Base-by-base conservation (phyloP, 2,888 invertebrate species). In the Chloroclystis v-ata region DNA sequence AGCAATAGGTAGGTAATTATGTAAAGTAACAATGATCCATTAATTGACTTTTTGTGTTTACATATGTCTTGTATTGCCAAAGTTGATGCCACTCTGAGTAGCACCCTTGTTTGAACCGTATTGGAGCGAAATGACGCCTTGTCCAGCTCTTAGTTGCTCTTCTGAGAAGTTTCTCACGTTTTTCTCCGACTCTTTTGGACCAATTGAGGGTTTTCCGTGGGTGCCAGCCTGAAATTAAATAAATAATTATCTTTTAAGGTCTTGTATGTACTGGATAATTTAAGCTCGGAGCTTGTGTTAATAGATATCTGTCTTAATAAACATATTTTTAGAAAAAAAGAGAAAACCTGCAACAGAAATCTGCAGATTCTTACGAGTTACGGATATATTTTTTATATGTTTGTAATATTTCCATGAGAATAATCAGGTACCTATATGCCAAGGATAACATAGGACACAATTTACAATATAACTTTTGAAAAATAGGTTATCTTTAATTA, bases 71-170 rank as follows among this genome's bases (percentile, higher is more conserved):
- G 97, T 97, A 89, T 97, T 97, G 63, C 98, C 98, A 69, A 98
- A 97, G 82, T 95, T 98, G 78, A 98, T 96, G 47, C 98, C 99
- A 59, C 96, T 95, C 82, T 98, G 98, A 74, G 90, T 97, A 65
- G 98, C 98, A 20, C 98, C 98, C 85, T 98, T 98, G 90, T 99
- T 99, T 69, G 96, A 96, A 49, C 99, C 99, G 82, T 97, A 97
- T 78, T 99, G 98, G 47, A 98, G 91, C 43, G 96, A 95, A 77
- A 98, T 98, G 51, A 98, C 95, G 38, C 94, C 94, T 70, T 97
- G 95, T 0, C 97, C 96, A 9, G 97, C 97, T 57, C 95, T 92
- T 60, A 98, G 88, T 79, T 98, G 98, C 73, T 99, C 98, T 43
- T 98, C 97, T 9, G 95, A 92, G 89, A 98, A 99, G 72, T 95